Evolutionary conservation across 2,113 vertebrate species (phyloP).

Genomic region (Potamarius usumacintae): DNA sequence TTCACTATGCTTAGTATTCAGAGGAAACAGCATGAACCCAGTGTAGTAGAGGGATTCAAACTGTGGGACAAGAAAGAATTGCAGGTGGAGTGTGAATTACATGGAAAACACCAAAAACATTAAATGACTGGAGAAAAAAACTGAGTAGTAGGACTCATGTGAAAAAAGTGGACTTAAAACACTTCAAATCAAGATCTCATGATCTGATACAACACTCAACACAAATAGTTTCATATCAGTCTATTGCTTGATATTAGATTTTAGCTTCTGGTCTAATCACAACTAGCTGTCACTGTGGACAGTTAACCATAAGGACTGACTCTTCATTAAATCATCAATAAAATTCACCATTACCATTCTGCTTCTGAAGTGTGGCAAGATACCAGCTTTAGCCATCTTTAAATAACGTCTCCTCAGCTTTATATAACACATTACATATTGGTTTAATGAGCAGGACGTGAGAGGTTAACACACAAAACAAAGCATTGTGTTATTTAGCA

Average conservation of each 20-base stretch:
- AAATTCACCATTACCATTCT: not conserved
- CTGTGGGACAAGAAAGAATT: not conserved
- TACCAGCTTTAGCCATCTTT: slow-evolving; percentile 1
- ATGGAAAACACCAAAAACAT: not conserved
- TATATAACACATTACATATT: not conserved
- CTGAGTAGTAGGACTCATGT: not conserved
- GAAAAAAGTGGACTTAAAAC: not conserved
- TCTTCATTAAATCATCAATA: not conserved
- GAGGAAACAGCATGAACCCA: not conserved
- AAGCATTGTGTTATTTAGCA: not conserved
- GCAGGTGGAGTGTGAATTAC: not conserved
- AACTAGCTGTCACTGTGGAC: not conserved
- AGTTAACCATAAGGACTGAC: not conserved
- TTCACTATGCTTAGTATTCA: not conserved
- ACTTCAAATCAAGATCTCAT: not conserved
- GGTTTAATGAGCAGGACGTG: not conserved
- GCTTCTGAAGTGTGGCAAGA: not conserved
- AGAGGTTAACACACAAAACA: not conserved
- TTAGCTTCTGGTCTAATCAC: not conserved
- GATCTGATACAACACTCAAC: not conserved
- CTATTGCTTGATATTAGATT: not conserved
- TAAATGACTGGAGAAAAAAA: not conserved
- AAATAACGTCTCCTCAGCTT: not conserved
- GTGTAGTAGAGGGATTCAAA: not conserved
- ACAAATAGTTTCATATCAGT: not conserved